Evolutionary conservation across 2,113 vertebrate species (phyloP).

Genomic region (Chascanopsetta lugubris): DNA sequence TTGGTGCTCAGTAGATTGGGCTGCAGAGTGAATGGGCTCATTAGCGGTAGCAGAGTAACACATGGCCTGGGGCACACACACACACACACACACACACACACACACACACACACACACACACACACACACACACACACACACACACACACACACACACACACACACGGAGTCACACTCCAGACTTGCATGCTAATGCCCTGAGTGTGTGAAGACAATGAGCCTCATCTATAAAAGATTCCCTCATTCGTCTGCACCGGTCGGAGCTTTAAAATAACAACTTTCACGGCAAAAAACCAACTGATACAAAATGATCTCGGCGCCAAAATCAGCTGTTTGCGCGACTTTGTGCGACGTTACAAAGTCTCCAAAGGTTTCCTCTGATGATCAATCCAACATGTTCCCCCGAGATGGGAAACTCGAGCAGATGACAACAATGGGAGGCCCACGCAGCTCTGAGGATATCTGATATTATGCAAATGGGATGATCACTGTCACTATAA

Average conservation of each 20-base stretch:
- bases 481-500: conserved; percentile 2
- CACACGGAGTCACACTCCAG: conserved; percentile 50
- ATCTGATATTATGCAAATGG: conserved; percentile 22
- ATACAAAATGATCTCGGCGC: conserved; percentile 48
- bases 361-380: conserved; percentile 10
- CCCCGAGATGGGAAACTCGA: conserved; percentile 41
- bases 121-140: conserved; percentile 11
- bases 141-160: conserved; percentile 16
- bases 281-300: conserved; percentile 36
- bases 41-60: conserved; percentile 77
- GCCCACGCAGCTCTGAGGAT: conserved; percentile 33
- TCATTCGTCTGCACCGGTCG: conserved; percentile 44
- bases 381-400: conserved; percentile 55
- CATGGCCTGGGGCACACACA: conserved; percentile 75
- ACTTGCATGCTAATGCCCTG: conserved; percentile 67
- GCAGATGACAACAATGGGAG: conserved; percentile 23
- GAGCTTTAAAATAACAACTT: conserved; percentile 33
- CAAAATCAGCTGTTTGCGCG: conserved; percentile 57
- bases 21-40: conserved; percentile 75
- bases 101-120: conserved; percentile 53
- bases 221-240: conserved; percentile 67
- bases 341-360: conserved; percentile 39
- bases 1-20: conserved; percentile 58
- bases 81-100: conserved; percentile 25
- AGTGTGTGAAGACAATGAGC: conserved; percentile 61